Percentiles rank a stretch among this genome's conserved stretches.
phyloP scores from a whole-genome alignment of 2,888 invertebrate species.

The Slavum lentiscoides region DNA sequence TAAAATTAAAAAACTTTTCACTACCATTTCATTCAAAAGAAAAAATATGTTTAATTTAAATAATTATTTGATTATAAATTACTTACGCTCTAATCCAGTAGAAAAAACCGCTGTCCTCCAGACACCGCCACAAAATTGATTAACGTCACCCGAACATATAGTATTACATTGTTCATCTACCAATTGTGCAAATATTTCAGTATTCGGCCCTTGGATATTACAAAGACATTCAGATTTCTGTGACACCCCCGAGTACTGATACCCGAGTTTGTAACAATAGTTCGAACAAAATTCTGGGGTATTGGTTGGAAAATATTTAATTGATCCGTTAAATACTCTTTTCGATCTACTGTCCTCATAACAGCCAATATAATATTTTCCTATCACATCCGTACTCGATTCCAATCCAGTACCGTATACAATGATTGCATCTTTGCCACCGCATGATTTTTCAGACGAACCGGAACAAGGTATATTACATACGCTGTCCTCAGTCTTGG shows the following conservation, averaged over 20 bases:
- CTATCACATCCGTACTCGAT: background rate
- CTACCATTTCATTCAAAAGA: too few species aligned
- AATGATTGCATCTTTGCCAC: slow-evolving; percentile 40
- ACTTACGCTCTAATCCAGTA: slow-evolving; percentile 52
- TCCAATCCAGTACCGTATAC: slow-evolving; percentile 51
- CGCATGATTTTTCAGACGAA: slow-evolving; percentile 35
- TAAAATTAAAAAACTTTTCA: background rate
- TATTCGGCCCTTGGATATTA: slow-evolving; percentile 47
- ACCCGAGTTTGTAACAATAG: slow-evolving; percentile 55
- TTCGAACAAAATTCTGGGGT: slow-evolving; percentile 55
- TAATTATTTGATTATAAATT: background rate
- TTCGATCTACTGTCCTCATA: slow-evolving; percentile 54
- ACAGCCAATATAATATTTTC: slow-evolving; percentile 55
- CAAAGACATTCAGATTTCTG: slow-evolving; percentile 55
- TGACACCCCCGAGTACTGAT: slow-evolving; percentile 54
- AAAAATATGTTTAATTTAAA: too few species aligned
- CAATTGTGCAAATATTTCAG: slow-evolving; percentile 22
- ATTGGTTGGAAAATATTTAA: slow-evolving; percentile 54
- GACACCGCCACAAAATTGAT: slow-evolving; percentile 56
- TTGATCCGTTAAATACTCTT: slow-evolving; percentile 55
- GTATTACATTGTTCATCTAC: slow-evolving; percentile 55
- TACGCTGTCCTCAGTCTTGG: background rate
- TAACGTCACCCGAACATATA: slow-evolving; percentile 55
- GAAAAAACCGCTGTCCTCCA: slow-evolving; percentile 55
- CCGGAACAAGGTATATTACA: slow-evolving; percentile 51